Conservation (phyloP, 1,140 invertebrate genomes). For the Zaprionus vittiger region DNA sequence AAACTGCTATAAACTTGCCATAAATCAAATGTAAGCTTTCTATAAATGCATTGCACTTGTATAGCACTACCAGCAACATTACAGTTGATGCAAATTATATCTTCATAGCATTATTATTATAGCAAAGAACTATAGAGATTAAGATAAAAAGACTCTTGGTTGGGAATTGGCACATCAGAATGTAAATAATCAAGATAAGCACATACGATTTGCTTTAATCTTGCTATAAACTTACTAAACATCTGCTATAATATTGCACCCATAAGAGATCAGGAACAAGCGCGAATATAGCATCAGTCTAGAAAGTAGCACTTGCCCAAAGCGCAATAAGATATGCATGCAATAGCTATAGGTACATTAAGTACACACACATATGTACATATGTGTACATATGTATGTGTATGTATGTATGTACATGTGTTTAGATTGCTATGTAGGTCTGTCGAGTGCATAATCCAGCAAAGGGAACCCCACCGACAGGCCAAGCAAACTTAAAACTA, state of each 20-base stretch:
- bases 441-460: slow-evolving; percentile 6
- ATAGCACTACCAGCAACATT: no score
- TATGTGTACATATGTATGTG: no score
- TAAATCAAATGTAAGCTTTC: no score
- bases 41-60: no score
- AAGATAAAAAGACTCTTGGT: no score
- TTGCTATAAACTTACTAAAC: not conserved
- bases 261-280: not conserved
- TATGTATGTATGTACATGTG: not conserved
- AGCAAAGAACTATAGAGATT: no score
- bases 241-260: not conserved
- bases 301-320: slow-evolving; percentile 35
- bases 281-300: not conserved
- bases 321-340: slow-evolving; percentile 19
- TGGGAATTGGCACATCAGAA: no score
- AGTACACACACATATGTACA: not conserved
- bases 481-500: slow-evolving; percentile 24
- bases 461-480: not conserved
- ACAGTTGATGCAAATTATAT: no score
- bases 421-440: slow-evolving; percentile 18
- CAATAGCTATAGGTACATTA: not conserved
- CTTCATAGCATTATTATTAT: no score
- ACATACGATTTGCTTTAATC: not conserved
- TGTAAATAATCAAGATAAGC: no score
- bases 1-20: no score